Evolutionary conservation across 2,888 invertebrate species (phyloP).

Genomic region (Hybos culiciformis): DNA sequence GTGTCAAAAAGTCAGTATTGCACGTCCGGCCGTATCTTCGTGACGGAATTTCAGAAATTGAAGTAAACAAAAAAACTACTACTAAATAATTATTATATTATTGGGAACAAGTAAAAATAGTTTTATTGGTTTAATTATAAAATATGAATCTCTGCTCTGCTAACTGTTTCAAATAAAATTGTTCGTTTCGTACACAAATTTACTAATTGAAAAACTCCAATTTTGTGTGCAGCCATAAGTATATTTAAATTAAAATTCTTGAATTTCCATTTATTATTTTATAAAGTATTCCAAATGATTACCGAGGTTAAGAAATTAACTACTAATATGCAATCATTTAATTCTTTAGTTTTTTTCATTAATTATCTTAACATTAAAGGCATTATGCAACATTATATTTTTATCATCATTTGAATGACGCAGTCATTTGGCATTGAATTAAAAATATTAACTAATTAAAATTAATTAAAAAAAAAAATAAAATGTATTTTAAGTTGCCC

Average conservation of each 20-base stretch:
- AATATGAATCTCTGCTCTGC: not conserved
- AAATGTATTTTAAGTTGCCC: constrained; percentile 36
- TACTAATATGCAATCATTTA: too few relatives aligned
- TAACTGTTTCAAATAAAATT: not conserved
- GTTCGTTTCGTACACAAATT: not conserved
- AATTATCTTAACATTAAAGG: not conserved
- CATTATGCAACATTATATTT: too few relatives aligned
- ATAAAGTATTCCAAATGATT: too few relatives aligned
- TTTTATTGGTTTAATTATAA: not conserved
- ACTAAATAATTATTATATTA: constrained; percentile 5
- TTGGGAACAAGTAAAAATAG: not conserved
- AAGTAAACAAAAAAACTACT: constrained; percentile 25
- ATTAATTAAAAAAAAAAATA: not conserved
- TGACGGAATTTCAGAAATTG: constrained; percentile 48
- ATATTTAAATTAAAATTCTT: too few relatives aligned
- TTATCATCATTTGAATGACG: too few relatives aligned
- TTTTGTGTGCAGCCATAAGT: too few relatives aligned
- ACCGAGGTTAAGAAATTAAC: too few relatives aligned
- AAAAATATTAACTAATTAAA: not conserved
- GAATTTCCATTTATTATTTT: too few relatives aligned
- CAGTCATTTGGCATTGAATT: not conserved
- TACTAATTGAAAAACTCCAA: not conserved
- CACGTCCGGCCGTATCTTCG: constrained; percentile 45
- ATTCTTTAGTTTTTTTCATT: not conserved
- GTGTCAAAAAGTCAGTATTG: constrained; percentile 43